phyloP scores from a whole-genome alignment of 2,113 vertebrate species.

The Hypocryptadius cinnamomeus region DNA sequence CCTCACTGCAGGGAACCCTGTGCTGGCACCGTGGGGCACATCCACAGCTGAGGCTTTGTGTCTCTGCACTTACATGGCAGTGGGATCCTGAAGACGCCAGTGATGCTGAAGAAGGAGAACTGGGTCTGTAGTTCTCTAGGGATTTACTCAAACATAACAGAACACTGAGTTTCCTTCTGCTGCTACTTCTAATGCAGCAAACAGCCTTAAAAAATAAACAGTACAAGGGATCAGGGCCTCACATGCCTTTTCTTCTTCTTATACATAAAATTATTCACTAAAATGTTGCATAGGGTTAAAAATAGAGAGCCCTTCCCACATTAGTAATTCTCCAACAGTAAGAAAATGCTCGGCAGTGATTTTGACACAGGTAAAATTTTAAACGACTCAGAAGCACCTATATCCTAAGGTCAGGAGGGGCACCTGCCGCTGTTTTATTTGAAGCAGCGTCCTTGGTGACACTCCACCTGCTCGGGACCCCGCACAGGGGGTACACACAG shows the following conservation, averaged over 20 bases:
- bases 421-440: neutral
- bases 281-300: neutral
- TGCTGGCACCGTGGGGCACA: fast-evolving
- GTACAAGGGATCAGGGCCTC: neutral
- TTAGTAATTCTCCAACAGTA: neutral
- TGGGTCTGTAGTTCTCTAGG: neutral
- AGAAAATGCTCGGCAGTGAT: neutral
- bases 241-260: neutral
- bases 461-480: neutral
- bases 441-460: neutral
- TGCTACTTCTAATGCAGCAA: neutral
- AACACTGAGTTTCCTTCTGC: neutral
- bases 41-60: fast-evolving
- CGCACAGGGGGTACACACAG: fast-evolving
- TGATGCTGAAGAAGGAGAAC: neutral
- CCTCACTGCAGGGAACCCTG: neutral
- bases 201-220: neutral
- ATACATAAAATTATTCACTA: neutral
- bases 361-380: neutral
- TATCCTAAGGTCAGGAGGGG: neutral
- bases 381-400: neutral
- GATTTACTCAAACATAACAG: neutral
- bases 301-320: neutral
- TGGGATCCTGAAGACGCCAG: neutral
- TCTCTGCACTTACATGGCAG: neutral